A percentile compares a stretch with the other conserved stretches of the same genome.
phyloP scores from a whole-genome alignment of 1,140 invertebrate genomes.

The Telenomus remus region DNA sequence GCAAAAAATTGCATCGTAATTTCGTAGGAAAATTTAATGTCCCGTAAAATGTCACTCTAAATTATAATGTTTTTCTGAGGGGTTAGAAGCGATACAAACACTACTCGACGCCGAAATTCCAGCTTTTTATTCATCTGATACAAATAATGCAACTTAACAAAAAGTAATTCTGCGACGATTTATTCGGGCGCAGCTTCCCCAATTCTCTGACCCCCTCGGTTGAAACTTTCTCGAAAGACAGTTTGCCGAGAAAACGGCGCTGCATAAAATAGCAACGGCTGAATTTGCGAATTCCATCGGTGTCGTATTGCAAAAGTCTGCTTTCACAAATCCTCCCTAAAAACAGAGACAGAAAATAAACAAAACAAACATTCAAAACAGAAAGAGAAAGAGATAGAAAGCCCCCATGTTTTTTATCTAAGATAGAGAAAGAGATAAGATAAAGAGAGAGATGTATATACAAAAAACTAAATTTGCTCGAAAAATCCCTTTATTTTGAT shows the following conservation, averaged over 20 bases:
- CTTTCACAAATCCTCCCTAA: constrained; percentile 18
- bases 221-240: not conserved
- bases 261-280: constrained; percentile 10
- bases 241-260: not conserved
- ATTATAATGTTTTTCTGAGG: not conserved
- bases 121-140: not conserved
- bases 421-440: too few relatives aligned
- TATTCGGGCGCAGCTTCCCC: not conserved
- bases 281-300: constrained; percentile 30
- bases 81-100: not conserved
- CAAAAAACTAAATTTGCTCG: constrained; percentile 26
- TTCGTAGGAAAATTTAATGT: too few relatives aligned
- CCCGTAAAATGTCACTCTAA: too few relatives aligned
- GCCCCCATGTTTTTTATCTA: too few relatives aligned
- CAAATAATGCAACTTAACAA: constrained; percentile 1
- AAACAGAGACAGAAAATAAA: too few relatives aligned
- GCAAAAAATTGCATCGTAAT: too few relatives aligned
- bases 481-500: constrained; percentile 43
- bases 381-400: too few relatives aligned
- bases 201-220: not conserved
- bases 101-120: not conserved
- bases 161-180: not conserved
- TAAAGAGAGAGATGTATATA: too few relatives aligned
- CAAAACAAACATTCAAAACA: too few relatives aligned
- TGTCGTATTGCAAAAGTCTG: constrained; percentile 24